phyloP scores from a whole-genome alignment of 2,113 vertebrate genomes.

The Podarcis raffonei region DNA sequence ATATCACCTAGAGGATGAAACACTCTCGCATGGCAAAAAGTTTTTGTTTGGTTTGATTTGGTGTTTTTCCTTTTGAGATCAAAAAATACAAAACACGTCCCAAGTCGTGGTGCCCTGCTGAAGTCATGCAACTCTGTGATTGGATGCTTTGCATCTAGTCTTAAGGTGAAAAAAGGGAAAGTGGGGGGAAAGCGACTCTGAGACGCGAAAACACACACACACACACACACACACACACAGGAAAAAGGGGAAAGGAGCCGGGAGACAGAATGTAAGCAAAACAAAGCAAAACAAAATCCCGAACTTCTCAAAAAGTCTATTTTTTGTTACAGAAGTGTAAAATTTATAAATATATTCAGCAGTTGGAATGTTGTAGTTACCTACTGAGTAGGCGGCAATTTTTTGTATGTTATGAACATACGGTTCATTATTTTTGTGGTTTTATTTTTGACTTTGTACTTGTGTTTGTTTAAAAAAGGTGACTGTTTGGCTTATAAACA shows the following conservation, averaged over 20 bases:
- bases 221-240: neutral
- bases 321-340: constrained; percentile 99
- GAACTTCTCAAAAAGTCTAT: constrained; percentile 89
- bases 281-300: constrained; percentile 50
- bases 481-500: constrained; percentile 99
- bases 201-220: constrained; percentile 24
- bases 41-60: constrained; percentile 32
- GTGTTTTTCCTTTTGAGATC: constrained; percentile 70
- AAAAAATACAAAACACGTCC: constrained; percentile 61
- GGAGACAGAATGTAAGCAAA: constrained; percentile 85
- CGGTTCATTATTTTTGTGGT: constrained; percentile 98
- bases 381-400: constrained; percentile 99
- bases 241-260: constrained; percentile 63
- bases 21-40: constrained; percentile 88
- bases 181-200: constrained; percentile 76
- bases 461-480: constrained; percentile 99
- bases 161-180: constrained; percentile 89
- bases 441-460: constrained; percentile 96
- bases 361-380: constrained; percentile 99
- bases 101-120: constrained; percentile 94
- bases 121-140: constrained; percentile 81
- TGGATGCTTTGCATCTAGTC: constrained; percentile 95
- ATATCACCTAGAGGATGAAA: constrained; percentile 88
- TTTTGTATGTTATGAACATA: constrained; percentile 99
- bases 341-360: constrained; percentile 97